Evolutionary conservation across 2,113 vertebrate genomes (phyloP).

Genomic region (Corydoras sp.): DNA sequence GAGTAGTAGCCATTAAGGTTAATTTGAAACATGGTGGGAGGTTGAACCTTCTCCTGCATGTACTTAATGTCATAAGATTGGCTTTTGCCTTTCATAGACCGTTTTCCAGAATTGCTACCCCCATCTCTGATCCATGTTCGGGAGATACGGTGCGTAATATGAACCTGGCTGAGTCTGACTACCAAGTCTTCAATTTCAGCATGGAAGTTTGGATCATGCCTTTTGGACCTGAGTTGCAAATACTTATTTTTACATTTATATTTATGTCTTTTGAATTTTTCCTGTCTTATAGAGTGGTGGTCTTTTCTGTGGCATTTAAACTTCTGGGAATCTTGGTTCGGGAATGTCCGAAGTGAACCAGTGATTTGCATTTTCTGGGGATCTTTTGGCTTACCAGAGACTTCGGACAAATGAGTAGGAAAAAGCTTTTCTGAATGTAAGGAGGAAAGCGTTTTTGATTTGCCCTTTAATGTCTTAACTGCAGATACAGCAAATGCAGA

Average conservation of each 20-base stretch:
- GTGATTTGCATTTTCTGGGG: conserved; percentile 38
- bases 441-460: conserved; percentile 55
- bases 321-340: conserved; percentile 77
- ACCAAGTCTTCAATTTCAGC: conserved; percentile 87
- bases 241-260: conserved; percentile 95
- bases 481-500: conserved; percentile 63
- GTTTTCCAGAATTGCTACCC: conserved; percentile 44
- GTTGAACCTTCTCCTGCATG: conserved; percentile 80
- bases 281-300: conserved; percentile 81
- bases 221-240: conserved; percentile 72
- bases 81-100: conserved; percentile 38
- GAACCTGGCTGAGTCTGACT: conserved; percentile 78
- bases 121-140: conserved; percentile 48
- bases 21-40: conserved; percentile 85
- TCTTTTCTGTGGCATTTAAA: conserved; percentile 84
- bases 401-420: conserved; percentile 51
- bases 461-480: conserved; percentile 57
- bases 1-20: conserved; percentile 94
- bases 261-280: conserved; percentile 86
- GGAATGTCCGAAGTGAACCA: conserved; percentile 41
- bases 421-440: conserved; percentile 70
- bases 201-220: conserved; percentile 87
- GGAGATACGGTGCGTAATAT: conserved; percentile 74
- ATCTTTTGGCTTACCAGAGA: conserved; percentile 52
- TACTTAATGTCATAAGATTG: conserved; percentile 76